Conservation (phyloP, 2,888 invertebrate genomes). For the Chrysodeixis includens region DNA sequence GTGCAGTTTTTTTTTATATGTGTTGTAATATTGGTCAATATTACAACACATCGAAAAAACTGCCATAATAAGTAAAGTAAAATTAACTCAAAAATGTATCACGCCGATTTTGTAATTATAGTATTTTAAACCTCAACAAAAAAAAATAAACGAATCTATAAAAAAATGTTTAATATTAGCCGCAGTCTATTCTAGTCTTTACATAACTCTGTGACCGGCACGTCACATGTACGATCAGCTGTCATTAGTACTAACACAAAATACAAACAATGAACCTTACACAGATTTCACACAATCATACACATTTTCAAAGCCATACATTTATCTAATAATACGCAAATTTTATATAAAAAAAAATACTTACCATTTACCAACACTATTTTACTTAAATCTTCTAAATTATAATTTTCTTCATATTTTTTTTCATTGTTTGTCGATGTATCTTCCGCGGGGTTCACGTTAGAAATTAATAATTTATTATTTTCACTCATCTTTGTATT, state of each 20-base stretch:
- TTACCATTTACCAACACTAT: conserved; percentile 32
- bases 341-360: conserved; percentile 21
- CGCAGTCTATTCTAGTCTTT: background rate
- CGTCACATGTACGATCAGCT: background rate
- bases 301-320: no score
- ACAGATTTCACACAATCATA: background rate
- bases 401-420: conserved; percentile 27
- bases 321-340: no score
- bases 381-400: conserved; percentile 33
- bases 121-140: no score
- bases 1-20: no score
- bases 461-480: conserved; percentile 22
- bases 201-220: background rate
- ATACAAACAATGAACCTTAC: background rate
- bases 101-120: no score
- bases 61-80: no score
- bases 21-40: no score
- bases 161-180: background rate
- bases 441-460: conserved; percentile 8
- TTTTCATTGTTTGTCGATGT: conserved; percentile 16
- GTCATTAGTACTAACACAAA: background rate
- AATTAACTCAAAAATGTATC: no score
- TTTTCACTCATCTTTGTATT: conserved; percentile 31
- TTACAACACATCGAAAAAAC: no score
- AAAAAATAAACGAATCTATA: no score